Evolutionary conservation across 2,888 invertebrate species (phyloP).

Genomic region (Caenorhabditis afra): DNA sequence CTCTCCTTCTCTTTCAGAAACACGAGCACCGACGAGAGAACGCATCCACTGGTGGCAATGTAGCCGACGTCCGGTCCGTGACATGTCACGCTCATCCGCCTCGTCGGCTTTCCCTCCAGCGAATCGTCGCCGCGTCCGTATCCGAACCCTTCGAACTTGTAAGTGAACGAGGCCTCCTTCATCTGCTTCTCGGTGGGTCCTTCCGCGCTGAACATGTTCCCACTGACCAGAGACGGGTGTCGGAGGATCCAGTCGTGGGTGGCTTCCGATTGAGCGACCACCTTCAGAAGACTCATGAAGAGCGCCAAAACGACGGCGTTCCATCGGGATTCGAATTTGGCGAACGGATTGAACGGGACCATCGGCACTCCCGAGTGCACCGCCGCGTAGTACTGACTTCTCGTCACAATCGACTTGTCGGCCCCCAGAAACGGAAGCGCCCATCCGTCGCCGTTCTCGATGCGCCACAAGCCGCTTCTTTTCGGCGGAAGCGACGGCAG

Average conservation of each 20-base stretch:
- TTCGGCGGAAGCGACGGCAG: constrained; percentile 51
- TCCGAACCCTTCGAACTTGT: constrained; percentile 88
- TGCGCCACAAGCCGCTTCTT: constrained; percentile 64
- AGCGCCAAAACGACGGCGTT: constrained; percentile 83
- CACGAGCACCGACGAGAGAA: constrained; percentile 87
- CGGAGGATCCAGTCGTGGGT: constrained; percentile 85
- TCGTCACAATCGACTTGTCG: constrained; percentile 82
- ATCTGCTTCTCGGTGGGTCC: constrained; percentile 83
- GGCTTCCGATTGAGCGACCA: constrained; percentile 84
- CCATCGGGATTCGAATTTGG: constrained; percentile 84
- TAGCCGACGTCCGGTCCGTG: constrained; percentile 82
- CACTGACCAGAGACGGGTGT: constrained; percentile 86
- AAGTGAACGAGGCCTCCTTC: constrained; percentile 83
- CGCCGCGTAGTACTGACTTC: constrained; percentile 88
- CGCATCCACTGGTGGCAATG: constrained; percentile 83
- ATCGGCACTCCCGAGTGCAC: constrained; percentile 86
- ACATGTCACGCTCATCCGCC: constrained; percentile 85
- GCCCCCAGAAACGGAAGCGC: constrained; percentile 86
- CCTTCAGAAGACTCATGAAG: constrained; percentile 82
- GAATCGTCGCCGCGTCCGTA: constrained; percentile 85
- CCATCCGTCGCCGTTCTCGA: constrained; percentile 82
- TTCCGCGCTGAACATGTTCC: constrained; percentile 85
- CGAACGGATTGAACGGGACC: constrained; percentile 84
- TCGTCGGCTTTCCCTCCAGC: constrained; percentile 84
- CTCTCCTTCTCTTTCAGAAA: constrained; percentile 87